These are phyloP conservation scores for Chitala chitala DNA, from an alignment of 2,113 vertebrate genomes.

Conservation along the genomic window DNA sequence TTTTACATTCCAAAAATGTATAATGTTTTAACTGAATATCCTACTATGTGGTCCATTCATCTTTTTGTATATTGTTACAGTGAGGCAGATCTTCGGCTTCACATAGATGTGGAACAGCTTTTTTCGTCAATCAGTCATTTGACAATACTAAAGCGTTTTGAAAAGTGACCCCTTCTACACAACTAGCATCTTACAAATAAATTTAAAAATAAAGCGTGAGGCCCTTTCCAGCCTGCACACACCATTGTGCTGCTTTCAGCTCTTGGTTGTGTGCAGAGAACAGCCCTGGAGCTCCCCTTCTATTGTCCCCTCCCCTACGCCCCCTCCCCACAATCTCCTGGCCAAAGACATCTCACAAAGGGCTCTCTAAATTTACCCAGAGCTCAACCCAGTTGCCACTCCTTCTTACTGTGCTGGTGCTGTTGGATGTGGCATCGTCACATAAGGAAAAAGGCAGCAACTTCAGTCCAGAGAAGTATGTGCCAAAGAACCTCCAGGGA, in stretches of 20 bases:
- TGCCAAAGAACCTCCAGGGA: not conserved
- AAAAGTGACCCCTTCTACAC: no score
- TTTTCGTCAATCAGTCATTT: no score
- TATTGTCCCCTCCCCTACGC: conserved; percentile 13
- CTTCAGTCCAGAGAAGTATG: not conserved
- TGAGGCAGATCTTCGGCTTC: no score
- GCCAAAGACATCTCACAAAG: not conserved
- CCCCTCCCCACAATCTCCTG: not conserved
- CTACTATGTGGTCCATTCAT: no score
- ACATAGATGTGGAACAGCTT: no score
- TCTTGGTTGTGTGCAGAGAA: not conserved
- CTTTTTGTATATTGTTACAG: no score
- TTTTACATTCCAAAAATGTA: no score
- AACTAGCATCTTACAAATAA: no score
- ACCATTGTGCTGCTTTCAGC: not conserved
- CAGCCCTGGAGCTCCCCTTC: not conserved
- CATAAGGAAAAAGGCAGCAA: not conserved
- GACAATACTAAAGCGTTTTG: no score
- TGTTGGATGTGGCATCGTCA: not conserved
- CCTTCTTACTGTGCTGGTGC: conserved; percentile 30
- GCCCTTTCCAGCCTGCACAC: not conserved
- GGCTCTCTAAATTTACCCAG: conserved; percentile 57
- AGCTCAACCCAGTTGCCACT: conserved; percentile 48
- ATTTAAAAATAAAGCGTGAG: not conserved
- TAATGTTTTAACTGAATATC: no score